Conservation (phyloP, 2,888 invertebrate species). For the Melieria crassipennis region DNA sequence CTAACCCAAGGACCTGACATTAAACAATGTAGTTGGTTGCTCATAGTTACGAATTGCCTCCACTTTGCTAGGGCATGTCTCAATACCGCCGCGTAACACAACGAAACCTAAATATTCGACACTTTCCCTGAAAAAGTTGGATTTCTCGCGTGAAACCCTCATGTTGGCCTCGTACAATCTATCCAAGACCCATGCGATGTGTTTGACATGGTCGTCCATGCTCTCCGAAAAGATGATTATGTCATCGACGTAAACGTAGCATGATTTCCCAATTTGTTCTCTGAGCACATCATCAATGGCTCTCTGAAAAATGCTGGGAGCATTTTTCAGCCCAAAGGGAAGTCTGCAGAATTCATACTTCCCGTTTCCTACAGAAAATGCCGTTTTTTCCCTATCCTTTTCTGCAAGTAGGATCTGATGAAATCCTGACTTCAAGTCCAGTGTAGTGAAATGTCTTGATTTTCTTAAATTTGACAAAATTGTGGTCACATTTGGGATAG, state of each 20-base stretch:
- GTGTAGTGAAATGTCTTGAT: slow-evolving; percentile 28
- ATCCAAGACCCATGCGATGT: slow-evolving; percentile 30
- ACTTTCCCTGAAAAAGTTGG: slow-evolving; percentile 29
- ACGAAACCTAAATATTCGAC: too few species aligned
- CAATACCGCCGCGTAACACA: too few species aligned
- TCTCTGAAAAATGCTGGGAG: slow-evolving; percentile 32
- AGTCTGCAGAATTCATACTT: slow-evolving; percentile 40
- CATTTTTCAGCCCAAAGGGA: slow-evolving; percentile 35
- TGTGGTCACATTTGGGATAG: too few species aligned
- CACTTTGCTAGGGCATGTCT: too few species aligned
- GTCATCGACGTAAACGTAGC: slow-evolving; percentile 31
- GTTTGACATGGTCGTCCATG: slow-evolving; percentile 26
- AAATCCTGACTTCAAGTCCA: slow-evolving; percentile 39
- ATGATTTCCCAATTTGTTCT: slow-evolving; percentile 33
- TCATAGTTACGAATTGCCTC: not conserved
- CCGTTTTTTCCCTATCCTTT: slow-evolving; percentile 32
- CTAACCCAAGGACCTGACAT: not conserved
- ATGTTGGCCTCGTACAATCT: slow-evolving; percentile 35
- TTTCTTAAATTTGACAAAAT: too few species aligned
- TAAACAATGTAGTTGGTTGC: slow-evolving; percentile 11
- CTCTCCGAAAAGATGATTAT: slow-evolving; percentile 34
- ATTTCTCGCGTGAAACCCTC: slow-evolving; percentile 35
- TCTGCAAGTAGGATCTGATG: slow-evolving; percentile 36
- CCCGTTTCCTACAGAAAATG: slow-evolving; percentile 27
- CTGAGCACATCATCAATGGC: slow-evolving; percentile 30